Evolutionary conservation across 2,113 vertebrate genomes (phyloP).

Genomic region (Polypterus senegalus): DNA sequence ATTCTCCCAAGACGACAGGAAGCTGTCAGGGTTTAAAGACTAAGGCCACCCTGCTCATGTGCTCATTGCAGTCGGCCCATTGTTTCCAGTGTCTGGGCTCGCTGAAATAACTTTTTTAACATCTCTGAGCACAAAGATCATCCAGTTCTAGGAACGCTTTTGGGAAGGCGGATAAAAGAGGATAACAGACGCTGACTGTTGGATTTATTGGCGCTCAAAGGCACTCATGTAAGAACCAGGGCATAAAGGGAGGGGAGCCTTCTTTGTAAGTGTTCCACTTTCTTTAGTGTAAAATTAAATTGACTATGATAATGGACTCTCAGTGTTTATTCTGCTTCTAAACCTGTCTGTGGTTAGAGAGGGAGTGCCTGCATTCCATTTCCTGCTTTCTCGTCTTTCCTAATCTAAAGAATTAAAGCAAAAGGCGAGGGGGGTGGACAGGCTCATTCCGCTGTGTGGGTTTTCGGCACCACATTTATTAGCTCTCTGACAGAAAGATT

Average conservation of each 20-base stretch:
- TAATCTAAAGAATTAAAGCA: too few species aligned
- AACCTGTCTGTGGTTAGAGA: background rate
- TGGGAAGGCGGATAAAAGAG: background rate
- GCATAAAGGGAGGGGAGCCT: background rate
- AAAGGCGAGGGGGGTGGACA: background rate
- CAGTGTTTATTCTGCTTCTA: background rate
- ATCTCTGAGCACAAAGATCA: background rate
- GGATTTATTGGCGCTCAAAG: background rate
- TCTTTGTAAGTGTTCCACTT: background rate
- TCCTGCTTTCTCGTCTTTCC: too few species aligned
- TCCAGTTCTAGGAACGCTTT: background rate
- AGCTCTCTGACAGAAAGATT: too few species aligned
- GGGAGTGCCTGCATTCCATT: background rate
- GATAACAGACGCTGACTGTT: background rate
- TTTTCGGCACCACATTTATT: too few species aligned
- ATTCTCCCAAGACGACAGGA: background rate
- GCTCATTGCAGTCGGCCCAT: background rate
- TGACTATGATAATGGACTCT: background rate
- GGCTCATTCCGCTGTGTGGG: background rate
- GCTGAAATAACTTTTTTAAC: background rate
- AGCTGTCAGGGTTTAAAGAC: background rate
- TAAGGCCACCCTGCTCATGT: constrained; percentile 4
- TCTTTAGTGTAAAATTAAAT: background rate
- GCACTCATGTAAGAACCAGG: background rate
- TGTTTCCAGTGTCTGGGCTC: background rate